These are phyloP conservation scores for Porites australiensis DNA, from an alignment of 64 coral and sea anemone species.

Conservation along the genomic window DNA sequence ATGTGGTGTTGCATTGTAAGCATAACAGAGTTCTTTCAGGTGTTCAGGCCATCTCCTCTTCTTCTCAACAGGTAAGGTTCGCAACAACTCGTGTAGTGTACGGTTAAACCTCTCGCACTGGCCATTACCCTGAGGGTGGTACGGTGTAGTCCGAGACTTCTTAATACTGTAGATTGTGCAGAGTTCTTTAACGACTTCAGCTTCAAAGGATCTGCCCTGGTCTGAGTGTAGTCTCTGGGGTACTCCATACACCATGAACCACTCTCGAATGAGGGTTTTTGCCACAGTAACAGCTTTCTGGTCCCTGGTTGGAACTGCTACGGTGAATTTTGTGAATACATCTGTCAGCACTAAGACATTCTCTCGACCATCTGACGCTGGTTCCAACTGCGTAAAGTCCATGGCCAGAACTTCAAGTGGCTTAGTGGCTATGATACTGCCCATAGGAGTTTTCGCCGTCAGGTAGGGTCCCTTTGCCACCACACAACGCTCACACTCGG, in stretches of 20 bases:
- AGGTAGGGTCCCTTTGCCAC: neutral
- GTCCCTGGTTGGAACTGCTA: slow-evolving; percentile 48
- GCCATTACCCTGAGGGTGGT: slow-evolving; percentile 48
- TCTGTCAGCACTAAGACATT: slow-evolving; percentile 45
- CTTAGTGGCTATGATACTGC: slow-evolving; percentile 34
- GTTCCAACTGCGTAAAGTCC: slow-evolving; percentile 43
- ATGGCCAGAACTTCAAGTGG: slow-evolving; percentile 35
- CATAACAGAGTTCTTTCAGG: slow-evolving; percentile 37
- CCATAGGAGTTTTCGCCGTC: neutral
- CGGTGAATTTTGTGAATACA: slow-evolving; percentile 51
- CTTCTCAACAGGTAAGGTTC: slow-evolving; percentile 35
- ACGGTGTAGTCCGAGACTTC: slow-evolving; percentile 33
- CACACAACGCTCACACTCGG: neutral
- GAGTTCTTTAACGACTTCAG: slow-evolving; percentile 18
- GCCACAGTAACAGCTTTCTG: slow-evolving; percentile 56
- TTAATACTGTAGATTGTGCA: slow-evolving; percentile 3
- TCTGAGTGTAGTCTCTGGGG: slow-evolving; percentile 42
- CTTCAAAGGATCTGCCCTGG: slow-evolving; percentile 37
- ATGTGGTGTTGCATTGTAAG: slow-evolving; percentile 40
- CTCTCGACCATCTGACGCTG: slow-evolving; percentile 20
- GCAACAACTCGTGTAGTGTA: slow-evolving; percentile 1
- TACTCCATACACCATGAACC: slow-evolving; percentile 58
- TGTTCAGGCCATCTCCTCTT: slow-evolving; percentile 47
- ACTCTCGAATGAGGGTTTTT: slow-evolving; percentile 20
- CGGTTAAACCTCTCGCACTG: slow-evolving; percentile 46